These are phyloP conservation scores for Ophiodon elongatus DNA, from an alignment of 2,113 vertebrate species.

Conservation along the genomic window DNA sequence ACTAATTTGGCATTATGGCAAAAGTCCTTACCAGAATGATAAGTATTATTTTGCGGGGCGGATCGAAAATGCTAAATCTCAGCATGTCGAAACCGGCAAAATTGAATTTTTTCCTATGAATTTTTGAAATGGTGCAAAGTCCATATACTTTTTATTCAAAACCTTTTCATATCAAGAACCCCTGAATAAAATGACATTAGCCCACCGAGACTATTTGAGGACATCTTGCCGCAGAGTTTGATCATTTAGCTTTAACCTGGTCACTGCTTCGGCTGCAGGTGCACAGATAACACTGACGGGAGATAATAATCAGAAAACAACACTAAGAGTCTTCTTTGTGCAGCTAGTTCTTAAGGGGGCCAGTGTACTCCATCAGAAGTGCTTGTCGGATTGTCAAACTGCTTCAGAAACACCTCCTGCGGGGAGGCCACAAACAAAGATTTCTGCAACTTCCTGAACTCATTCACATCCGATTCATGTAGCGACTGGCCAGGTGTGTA, in stretches of 20 bases:
- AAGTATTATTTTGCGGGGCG: conserved; percentile 52
- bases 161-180: conserved; percentile 20
- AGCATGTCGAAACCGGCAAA: conserved; percentile 45
- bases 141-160: conserved; percentile 23
- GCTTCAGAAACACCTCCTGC: neutral
- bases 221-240: conserved; percentile 26
- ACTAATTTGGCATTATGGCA: conserved; percentile 70
- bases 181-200: conserved; percentile 33
- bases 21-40: conserved; percentile 61
- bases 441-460: neutral
- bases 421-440: neutral
- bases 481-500: neutral
- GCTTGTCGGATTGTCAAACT: neutral
- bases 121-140: conserved; percentile 52
- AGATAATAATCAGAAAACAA: neutral
- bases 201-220: conserved; percentile 17
- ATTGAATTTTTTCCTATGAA: conserved; percentile 56
- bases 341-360: neutral
- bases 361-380: neutral
- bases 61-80: conserved; percentile 52
- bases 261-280: neutral
- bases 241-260: conserved; percentile 15
- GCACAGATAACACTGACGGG: neutral
- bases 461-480: neutral
- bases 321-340: neutral